Base-by-base conservation (phyloP, 92 coral and sea anemone genomes). In the Porites rus region DNA sequence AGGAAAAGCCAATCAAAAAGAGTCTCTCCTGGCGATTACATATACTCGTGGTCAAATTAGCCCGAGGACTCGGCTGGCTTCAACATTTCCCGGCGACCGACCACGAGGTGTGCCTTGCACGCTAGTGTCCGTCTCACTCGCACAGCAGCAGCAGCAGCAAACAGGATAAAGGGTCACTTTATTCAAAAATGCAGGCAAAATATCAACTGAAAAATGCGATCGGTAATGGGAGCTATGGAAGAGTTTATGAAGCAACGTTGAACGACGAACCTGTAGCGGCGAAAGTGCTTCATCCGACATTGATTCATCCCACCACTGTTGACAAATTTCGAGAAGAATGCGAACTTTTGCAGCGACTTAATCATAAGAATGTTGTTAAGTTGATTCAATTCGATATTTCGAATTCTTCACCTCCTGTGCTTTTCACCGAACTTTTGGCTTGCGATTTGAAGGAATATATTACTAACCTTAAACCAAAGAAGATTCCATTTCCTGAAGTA, bases 401-500 rank as follows among this genome's bases (percentile, higher is more conserved):
- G 14, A 16, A 67, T 53, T 2, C 52, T 13, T 22, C 31, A 24
- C 76, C 84, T 24, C 76, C 84, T 14, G 25, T 80, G 19, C 75
- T 80, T 22, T 25, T 80, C 3, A 80, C 84, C 17, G 84, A 80
- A 54, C 84, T 80, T 11, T 53, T 80, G 22, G 75, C 56, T 8
- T 25, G 84, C 52, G 76, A 80, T 50, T 52, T 80, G 24, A 14
- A n/a, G 10, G 8, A 6, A 52, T 67, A 68, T 61, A 80, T 80
- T 25, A 13, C 20, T 65, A 50, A 69, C 21, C 11, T 38, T 14
- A 0, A 56, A 0, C 14, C 14, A 1, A 0, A 24, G 31, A 74
- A 50, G 58, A 62, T 88, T 67, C 65, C 91, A 68, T 81, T 75
- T 69, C 71, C 83, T 8, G 88, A 88, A 14, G 68, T 72, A 2